Evolutionary conservation across 35 echinoderm and acorn worm genomes (phyloP).

Genomic region (Ptychodera flava): DNA sequence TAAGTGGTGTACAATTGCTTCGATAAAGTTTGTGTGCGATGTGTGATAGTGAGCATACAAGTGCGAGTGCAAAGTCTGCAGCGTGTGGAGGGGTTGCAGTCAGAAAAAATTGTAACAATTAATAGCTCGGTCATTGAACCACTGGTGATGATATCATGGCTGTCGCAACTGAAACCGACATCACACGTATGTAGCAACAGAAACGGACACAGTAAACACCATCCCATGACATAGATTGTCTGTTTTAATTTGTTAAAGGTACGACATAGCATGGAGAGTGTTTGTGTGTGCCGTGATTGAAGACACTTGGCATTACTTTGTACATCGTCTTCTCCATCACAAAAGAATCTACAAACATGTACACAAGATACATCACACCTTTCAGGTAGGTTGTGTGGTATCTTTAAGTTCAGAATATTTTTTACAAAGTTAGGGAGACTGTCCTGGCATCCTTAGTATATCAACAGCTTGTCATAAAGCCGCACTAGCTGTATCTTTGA

Average conservation of each 20-base stretch:
- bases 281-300: slow-evolving; percentile 73
- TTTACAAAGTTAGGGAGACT: too few relatives aligned
- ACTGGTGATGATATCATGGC: not conserved
- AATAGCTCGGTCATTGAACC: not conserved
- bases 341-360: slow-evolving; percentile 88
- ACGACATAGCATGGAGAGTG: slow-evolving; percentile 20
- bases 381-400: slow-evolving; percentile 59
- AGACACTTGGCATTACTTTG: slow-evolving; percentile 94
- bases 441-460: too few relatives aligned
- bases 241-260: slow-evolving; percentile 37
- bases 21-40: too few relatives aligned
- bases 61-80: too few relatives aligned
- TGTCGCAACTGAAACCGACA: not conserved
- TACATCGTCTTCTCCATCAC: slow-evolving; percentile 70
- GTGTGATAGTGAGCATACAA: too few relatives aligned
- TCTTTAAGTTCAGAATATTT: not conserved
- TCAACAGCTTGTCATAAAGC: not conserved
- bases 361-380: slow-evolving; percentile 92
- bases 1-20: too few relatives aligned
- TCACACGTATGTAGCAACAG: not conserved
- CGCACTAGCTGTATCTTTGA: not conserved
- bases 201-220: not conserved
- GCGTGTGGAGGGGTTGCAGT: not conserved
- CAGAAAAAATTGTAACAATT: not conserved
- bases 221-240: not conserved